phyloP scores from a whole-genome alignment of 2,888 invertebrate species.

The Diabrotica balteata region DNA sequence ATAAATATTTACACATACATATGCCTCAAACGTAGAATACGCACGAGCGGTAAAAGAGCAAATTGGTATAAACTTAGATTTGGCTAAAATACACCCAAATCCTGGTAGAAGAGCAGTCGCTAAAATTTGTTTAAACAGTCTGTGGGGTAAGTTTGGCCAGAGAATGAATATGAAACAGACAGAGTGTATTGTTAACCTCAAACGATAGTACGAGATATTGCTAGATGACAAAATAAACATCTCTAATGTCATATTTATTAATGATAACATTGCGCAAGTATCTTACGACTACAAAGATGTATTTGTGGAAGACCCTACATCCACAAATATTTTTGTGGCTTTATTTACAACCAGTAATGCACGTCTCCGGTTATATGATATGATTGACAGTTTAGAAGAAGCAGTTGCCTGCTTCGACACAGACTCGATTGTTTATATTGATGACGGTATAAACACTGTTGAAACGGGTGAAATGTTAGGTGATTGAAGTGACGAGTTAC shows the following conservation, averaged over 20 bases:
- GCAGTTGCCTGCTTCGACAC: too few relatives aligned
- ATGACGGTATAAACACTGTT: too few relatives aligned
- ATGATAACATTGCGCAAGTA: slow-evolving; percentile 30
- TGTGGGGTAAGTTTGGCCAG: too few relatives aligned
- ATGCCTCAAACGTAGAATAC: slow-evolving; percentile 30
- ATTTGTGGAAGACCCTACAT: slow-evolving; percentile 35
- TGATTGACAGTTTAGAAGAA: slow-evolving; percentile 30
- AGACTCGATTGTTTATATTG: too few relatives aligned
- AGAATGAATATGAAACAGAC: too few relatives aligned
- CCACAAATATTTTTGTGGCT: too few relatives aligned
- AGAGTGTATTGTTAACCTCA: too few relatives aligned
- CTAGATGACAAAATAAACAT: too few relatives aligned
- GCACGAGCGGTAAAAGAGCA: slow-evolving; percentile 31
- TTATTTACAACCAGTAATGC: slow-evolving; percentile 36
- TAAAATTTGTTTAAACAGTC: too few relatives aligned
- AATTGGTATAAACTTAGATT: slow-evolving; percentile 38
- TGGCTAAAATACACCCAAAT: slow-evolving; percentile 30
- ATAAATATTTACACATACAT: slow-evolving; percentile 33
- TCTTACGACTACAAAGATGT: slow-evolving; percentile 33
- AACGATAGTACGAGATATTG: too few relatives aligned
- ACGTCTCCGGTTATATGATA: slow-evolving; percentile 29
- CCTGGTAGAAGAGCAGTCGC: slow-evolving; percentile 40
- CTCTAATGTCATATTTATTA: slow-evolving; percentile 20
- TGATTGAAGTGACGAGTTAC: too few relatives aligned
- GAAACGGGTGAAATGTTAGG: too few relatives aligned